Evolutionary conservation across 2,888 invertebrate species (phyloP).

Genomic region (Drosophila koepferae): DNA sequence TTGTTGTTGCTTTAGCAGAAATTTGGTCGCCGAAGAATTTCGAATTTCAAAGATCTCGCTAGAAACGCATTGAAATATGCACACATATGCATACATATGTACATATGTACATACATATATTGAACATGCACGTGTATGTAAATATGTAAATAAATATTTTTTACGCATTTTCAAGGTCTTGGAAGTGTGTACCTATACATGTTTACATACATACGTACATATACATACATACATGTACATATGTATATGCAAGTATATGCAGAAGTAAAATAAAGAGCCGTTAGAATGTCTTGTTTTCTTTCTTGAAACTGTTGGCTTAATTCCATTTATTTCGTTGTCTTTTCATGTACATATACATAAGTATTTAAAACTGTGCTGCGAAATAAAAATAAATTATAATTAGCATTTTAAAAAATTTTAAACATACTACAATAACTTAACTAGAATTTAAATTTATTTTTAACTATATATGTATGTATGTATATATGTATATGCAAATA

Average conservation of each 20-base stretch:
- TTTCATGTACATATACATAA: slow-evolving; percentile 41
- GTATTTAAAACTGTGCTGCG: slow-evolving; percentile 39
- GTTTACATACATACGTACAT: too few relatives aligned
- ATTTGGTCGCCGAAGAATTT: not conserved
- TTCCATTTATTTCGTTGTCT: slow-evolving; percentile 41
- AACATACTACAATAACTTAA: slow-evolving; percentile 47
- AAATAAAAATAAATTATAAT: slow-evolving; percentile 22
- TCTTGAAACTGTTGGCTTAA: not conserved
- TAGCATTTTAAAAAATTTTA: slow-evolving; percentile 21
- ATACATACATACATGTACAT: too few relatives aligned
- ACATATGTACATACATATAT: too few relatives aligned
- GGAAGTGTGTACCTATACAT: too few relatives aligned
- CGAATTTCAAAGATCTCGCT: not conserved
- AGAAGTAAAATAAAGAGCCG: not conserved
- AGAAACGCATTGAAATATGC: not conserved
- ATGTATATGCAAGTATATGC: not conserved
- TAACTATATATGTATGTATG: slow-evolving; percentile 17
- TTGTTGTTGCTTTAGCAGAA: not conserved
- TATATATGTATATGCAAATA: not conserved
- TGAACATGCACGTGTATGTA: too few relatives aligned
- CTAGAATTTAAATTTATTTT: slow-evolving; percentile 30
- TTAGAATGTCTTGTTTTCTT: not conserved
- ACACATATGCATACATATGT: too few relatives aligned
- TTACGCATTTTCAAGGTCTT: too few relatives aligned
- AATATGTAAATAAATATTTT: too few relatives aligned